Evolutionary conservation across 2,113 vertebrate genomes (phyloP).

Genomic region (Xenopus tropicalis): UCB_Xtro_10.0 CM004443.2:46249001-46249500

Average conservation of each 20-base stretch:
- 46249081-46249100: slow-evolving; percentile 40
- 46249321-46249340: no score
- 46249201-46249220: slow-evolving; percentile 19
- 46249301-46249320: no score
- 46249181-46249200: slow-evolving; percentile 24
- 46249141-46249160: slow-evolving; percentile 27
- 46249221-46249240: neutral
- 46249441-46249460: no score
- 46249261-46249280: no score
- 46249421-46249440: no score
- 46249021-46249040: slow-evolving; percentile 35
- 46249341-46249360: no score
- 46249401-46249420: no score
- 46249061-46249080: slow-evolving; percentile 37
- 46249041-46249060: slow-evolving; percentile 27
- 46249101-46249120: slow-evolving; percentile 38
- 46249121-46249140: slow-evolving; percentile 38
- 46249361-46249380: no score
- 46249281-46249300: no score
- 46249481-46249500: no score
- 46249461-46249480: no score
- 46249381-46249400: no score
- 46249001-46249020: slow-evolving; percentile 23
- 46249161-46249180: slow-evolving; percentile 34
- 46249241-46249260: slow-evolving; percentile 8